Evolutionary conservation across 2,888 invertebrate species (phyloP).

Genomic region (Belgica antarctica): DNA sequence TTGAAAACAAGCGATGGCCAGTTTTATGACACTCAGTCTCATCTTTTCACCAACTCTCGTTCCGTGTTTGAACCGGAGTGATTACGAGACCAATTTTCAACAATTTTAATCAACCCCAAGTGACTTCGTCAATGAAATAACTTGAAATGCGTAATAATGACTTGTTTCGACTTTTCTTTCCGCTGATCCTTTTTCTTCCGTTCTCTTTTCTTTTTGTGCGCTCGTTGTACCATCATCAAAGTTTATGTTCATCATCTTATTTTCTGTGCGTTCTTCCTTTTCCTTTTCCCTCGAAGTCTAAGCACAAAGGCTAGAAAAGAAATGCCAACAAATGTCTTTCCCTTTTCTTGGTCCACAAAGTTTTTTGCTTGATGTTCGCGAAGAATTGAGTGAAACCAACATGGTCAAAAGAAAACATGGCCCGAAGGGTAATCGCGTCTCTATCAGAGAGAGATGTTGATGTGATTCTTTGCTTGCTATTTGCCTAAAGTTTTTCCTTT

Average conservation of each 20-base stretch:
- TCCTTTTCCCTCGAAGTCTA: not conserved
- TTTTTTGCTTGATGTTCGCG: not conserved
- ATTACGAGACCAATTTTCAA: slow-evolving; percentile 5
- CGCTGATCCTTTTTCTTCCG: not conserved
- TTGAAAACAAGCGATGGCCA: slow-evolving; percentile 1
- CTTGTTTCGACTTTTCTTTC: slow-evolving; percentile 6
- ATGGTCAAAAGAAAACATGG: too few species aligned
- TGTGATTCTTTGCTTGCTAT: not conserved
- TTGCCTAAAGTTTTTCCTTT: too few species aligned
- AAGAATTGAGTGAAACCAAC: slow-evolving; percentile 5
- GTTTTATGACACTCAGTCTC: not conserved
- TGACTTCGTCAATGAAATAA: not conserved
- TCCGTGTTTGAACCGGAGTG: not conserved
- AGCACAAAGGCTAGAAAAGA: not conserved
- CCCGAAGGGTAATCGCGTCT: too few species aligned
- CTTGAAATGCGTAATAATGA: slow-evolving; percentile 6
- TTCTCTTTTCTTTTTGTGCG: not conserved
- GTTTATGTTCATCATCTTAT: slow-evolving; percentile 10
- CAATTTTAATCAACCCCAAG: slow-evolving; percentile 10
- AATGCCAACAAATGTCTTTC: not conserved
- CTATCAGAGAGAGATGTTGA: not conserved
- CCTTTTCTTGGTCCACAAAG: not conserved
- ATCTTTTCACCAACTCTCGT: not conserved
- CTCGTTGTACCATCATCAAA: slow-evolving; percentile 13
- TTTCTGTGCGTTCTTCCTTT: not conserved